Evolutionary conservation across 2,888 invertebrate genomes (phyloP).

Genomic region (Dryobotodes eremita): DNA sequence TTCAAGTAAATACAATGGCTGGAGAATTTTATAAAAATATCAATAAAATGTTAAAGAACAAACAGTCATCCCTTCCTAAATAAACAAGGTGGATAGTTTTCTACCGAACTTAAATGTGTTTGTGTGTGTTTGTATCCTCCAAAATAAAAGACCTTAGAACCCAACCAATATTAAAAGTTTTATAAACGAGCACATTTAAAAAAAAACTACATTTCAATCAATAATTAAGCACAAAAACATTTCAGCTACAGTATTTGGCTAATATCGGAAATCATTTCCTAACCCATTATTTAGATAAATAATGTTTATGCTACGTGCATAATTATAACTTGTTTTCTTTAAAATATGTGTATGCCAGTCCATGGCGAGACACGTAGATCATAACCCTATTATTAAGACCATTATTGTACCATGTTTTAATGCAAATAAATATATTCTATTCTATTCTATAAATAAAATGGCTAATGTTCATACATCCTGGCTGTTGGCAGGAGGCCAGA

Average conservation of each 20-base stretch:
- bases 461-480: conserved; percentile 51
- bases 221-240: conserved; percentile 8
- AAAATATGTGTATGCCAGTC: no score
- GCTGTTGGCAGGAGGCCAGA: conserved; percentile 65
- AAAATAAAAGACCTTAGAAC: not conserved
- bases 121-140: no score
- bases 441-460: conserved; percentile 43
- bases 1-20: not conserved
- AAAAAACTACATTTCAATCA: not conserved
- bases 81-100: not conserved
- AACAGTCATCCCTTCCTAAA: not conserved
- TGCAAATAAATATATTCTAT: no score
- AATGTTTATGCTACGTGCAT: conserved; percentile 36
- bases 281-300: conserved; percentile 35
- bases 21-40: not conserved
- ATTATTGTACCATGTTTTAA: no score
- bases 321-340: no score
- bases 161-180: not conserved
- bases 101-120: not conserved
- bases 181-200: not conserved
- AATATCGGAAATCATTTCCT: conserved; percentile 26
- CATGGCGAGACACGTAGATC: no score
- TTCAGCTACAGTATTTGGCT: conserved; percentile 7
- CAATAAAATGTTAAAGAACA: not conserved
- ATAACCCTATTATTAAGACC: no score